Conservation (phyloP, 2,113 vertebrate genomes). For the Natator depressus region DNA sequence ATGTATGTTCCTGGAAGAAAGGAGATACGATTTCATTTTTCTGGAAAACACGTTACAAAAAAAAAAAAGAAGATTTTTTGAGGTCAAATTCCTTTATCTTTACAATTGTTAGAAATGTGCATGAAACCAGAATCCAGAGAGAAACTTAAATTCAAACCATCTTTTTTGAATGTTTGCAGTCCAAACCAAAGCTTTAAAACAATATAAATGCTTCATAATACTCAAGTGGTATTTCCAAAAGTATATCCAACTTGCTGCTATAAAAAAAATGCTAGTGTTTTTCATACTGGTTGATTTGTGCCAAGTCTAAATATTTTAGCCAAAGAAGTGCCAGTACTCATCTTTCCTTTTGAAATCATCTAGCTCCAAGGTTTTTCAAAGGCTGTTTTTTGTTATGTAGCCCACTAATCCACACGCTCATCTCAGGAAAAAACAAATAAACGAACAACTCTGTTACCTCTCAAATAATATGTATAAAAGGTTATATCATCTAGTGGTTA, state of each 20-base stretch:
- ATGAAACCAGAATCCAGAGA: constrained; percentile 51
- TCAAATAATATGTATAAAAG: background rate
- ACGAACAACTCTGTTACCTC: accelerated
- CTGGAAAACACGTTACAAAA: constrained; percentile 27
- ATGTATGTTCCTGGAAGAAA: background rate
- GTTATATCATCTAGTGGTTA: background rate
- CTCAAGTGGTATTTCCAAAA: constrained; percentile 69
- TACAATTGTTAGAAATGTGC: constrained; percentile 62
- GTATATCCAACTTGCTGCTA: constrained; percentile 23
- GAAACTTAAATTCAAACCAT: constrained; percentile 64
- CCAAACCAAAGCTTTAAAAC: constrained; percentile 69
- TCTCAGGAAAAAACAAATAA: background rate
- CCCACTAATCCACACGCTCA: constrained; percentile 11
- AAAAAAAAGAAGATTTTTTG: background rate
- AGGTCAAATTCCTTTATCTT: constrained; percentile 44
- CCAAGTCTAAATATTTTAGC: constrained; percentile 45
- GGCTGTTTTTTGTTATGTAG: constrained; percentile 34
- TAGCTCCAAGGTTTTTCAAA: constrained; percentile 57
- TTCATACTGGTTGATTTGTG: constrained; percentile 36
- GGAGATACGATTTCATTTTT: constrained; percentile 11
- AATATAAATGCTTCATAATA: constrained; percentile 50
- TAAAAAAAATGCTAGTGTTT: constrained; percentile 37
- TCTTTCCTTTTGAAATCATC: constrained; percentile 44
- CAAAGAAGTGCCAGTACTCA: constrained; percentile 30
- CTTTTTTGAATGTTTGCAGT: constrained; percentile 51